These are phyloP conservation scores for Cynoglossus semilaevis DNA, from an alignment of 2,113 vertebrate species.

Conservation along the genomic window DNA sequence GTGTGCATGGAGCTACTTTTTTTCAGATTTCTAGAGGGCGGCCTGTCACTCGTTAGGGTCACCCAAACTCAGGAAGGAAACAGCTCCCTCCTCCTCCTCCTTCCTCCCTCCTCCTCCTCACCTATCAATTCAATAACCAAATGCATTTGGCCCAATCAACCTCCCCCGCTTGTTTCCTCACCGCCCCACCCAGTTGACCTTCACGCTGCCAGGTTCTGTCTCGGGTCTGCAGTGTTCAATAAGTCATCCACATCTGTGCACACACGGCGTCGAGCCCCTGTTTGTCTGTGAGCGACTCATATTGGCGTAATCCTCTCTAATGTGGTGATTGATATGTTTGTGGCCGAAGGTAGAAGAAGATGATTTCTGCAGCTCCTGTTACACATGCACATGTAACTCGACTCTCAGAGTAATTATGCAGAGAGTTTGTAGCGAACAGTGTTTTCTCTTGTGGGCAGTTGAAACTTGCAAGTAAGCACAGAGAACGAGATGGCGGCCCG, in stretches of 20 bases:
- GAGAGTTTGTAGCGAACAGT: background rate
- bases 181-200: conserved; percentile 12
- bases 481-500: background rate
- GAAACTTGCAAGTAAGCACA: background rate
- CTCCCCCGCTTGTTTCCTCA: conserved; percentile 7
- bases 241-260: conserved; percentile 6
- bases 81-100: conserved; percentile 43
- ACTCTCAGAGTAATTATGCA: background rate
- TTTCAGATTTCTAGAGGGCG: no score
- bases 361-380: background rate
- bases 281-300: conserved; percentile 6
- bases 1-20: no score
- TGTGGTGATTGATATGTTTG: background rate
- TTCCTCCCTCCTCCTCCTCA: conserved; percentile 46
- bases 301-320: conserved; percentile 7
- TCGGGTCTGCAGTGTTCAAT: conserved; percentile 37
- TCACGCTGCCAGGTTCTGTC: conserved; percentile 23
- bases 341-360: background rate
- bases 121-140: conserved; percentile 52
- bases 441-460: background rate
- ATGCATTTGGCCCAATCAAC: conserved; percentile 44
- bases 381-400: background rate
- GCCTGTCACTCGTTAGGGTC: conserved; percentile 57
- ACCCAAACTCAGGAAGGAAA: conserved; percentile 67
- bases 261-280: no score